Percentiles rank a stretch among this genome's conserved stretches.
These are phyloP conservation scores for Meriones psammophilus DNA, from an alignment of 2,797 vertebrate genomes.

Conservation along the genomic window DNA sequence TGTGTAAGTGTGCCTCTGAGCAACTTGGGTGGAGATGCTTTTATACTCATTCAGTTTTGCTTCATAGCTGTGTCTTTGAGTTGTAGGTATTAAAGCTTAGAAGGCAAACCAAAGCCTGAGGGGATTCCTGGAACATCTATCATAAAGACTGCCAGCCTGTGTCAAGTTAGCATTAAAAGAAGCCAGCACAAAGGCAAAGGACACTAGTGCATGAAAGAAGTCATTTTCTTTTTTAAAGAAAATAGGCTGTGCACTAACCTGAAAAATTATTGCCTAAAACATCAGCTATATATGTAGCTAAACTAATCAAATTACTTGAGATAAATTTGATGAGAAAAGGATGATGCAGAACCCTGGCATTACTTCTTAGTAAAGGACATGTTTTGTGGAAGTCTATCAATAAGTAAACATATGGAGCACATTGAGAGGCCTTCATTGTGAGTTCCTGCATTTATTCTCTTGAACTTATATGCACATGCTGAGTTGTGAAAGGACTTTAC, in stretches of 20 bases:
- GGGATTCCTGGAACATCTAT: background rate
- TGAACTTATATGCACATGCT: background rate
- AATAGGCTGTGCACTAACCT: background rate
- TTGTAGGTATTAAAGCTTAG: background rate
- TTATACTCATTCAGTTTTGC: background rate
- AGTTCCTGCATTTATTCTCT: background rate
- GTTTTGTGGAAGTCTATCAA: background rate
- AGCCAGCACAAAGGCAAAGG: background rate
- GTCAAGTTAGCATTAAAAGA: background rate
- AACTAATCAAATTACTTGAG: background rate
- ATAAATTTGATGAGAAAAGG: background rate
- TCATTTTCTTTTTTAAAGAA: background rate
- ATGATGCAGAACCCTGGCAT: background rate
- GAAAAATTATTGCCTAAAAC: background rate
- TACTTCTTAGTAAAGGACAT: background rate
- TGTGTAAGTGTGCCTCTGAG: constrained; percentile 6
- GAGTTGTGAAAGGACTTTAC: background rate
- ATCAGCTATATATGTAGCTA: background rate
- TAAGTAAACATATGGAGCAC: background rate
- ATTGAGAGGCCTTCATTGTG: background rate
- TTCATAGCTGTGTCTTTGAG: constrained; percentile 9
- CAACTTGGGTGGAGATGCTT: background rate
- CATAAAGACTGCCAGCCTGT: background rate
- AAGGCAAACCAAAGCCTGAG: background rate
- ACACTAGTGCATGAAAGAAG: background rate